Evolutionary conservation across 2,888 invertebrate species (phyloP), one percentile per base, ranked within the genome.

Genomic region (Aplocera efformata): DNA sequence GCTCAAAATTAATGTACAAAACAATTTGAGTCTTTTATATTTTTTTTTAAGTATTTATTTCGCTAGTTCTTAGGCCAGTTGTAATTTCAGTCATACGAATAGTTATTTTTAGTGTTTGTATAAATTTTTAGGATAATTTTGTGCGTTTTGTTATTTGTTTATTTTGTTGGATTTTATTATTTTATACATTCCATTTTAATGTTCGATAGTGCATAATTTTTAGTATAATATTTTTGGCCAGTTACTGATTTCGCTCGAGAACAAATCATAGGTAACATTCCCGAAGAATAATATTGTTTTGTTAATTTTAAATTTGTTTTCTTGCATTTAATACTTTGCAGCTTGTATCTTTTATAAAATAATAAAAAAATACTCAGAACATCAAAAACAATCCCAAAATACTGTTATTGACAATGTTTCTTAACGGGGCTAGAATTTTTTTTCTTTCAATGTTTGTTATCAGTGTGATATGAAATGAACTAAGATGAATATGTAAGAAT

Each of bases 1-100:
- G 83, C 85, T 85, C 85, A 81, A 86, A 85, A 84, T 84, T 59
- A 60, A 69, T 84, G 84, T 86, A 85, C 84, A 85, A 84, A 83
- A 17, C 13, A 71, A 42, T 47, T 42, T 51, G 53, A 52, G 55
- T 49, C 45, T 48, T 53, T 44, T 53, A 52, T 42, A 48, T 47
- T 36, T 46, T 42, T 56, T 55, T 64, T 49, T 80, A 79, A 78
- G 75, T 86, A 86, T 86, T 86, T 86, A 85, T 86, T 86, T 67
- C 50, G 28, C 59, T 82, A 83, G 79, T 61, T 65, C 41, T 54
- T 75, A 85, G 81, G 82, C 82, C 83, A 82, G 83, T 84, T 81
- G 68, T 75, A 75, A 17, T 17, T 75, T 83, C 79, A 86, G 86
- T 86, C 85, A 85, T 79, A 76, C 71, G 32, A 49, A 35, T 48